Evolutionary conservation across 2,113 vertebrate genomes (phyloP).

Genomic region (Scortum barcoo): DNA sequence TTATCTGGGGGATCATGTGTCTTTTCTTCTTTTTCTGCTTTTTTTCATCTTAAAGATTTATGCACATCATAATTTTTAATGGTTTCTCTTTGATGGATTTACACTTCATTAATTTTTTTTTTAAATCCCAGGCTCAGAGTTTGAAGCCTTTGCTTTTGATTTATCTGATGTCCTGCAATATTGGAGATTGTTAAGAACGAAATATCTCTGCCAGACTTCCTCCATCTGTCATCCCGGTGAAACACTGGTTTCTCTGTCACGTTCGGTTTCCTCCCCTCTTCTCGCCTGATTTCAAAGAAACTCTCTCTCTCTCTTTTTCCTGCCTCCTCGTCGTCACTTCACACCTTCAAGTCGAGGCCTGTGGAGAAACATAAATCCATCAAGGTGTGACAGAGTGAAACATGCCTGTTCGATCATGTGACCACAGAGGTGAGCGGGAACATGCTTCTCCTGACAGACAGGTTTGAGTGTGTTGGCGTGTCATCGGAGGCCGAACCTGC

Average conservation of each 20-base stretch:
- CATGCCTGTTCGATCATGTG: slow-evolving; percentile 52
- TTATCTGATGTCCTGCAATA: not conserved
- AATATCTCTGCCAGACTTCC: slow-evolving; percentile 1
- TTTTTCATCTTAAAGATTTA: slow-evolving; percentile 20
- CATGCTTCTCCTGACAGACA: slow-evolving; percentile 51
- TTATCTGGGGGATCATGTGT: not conserved
- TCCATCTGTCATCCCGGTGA: slow-evolving; percentile 27
- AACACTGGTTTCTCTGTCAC: not conserved
- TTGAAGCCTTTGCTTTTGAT: not conserved
- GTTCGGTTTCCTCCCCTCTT: not conserved
- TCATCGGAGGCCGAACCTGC: not conserved
- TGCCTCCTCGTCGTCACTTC: no score
- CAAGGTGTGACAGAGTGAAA: slow-evolving; percentile 39
- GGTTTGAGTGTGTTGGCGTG: slow-evolving; percentile 15
- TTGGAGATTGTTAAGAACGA: not conserved
- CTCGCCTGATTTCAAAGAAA: not conserved
- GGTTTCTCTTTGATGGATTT: slow-evolving; percentile 22
- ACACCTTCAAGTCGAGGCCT: slow-evolving; percentile 54
- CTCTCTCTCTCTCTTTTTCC: no score
- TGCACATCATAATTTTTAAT: not conserved
- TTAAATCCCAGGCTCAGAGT: not conserved
- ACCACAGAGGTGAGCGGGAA: slow-evolving; percentile 45
- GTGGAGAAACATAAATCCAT: slow-evolving; percentile 31
- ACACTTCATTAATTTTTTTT: not conserved
- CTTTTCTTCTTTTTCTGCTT: slow-evolving; percentile 1